Conservation (phyloP, 2,888 invertebrate genomes). For the Podabrus alpinus region DNA sequence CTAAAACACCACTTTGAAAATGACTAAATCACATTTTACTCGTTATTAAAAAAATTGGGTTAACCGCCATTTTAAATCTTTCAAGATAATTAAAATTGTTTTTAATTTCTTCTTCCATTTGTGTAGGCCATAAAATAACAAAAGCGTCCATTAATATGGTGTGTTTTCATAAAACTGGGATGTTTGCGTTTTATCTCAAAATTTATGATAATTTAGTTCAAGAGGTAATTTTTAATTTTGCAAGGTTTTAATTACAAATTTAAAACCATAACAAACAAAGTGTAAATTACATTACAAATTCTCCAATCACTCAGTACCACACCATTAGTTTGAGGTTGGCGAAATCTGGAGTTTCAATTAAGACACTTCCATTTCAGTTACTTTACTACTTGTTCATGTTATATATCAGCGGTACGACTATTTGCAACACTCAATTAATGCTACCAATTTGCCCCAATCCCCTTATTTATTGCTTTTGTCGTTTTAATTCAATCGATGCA, state of each 20-base stretch:
- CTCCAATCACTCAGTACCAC: conserved; percentile 16
- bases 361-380: conserved; percentile 24
- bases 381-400: conserved; percentile 19
- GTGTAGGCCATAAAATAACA: conserved; percentile 5
- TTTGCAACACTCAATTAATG: conserved; percentile 22
- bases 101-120: conserved; percentile 2
- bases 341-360: conserved; percentile 26
- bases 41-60: neutral
- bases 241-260: neutral
- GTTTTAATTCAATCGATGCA: conserved; percentile 1
- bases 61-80: neutral
- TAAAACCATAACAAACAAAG: neutral
- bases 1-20: neutral
- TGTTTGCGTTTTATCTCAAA: neutral
- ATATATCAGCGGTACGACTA: conserved; percentile 22
- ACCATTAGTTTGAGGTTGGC: conserved; percentile 18
- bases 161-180: conserved; percentile 1
- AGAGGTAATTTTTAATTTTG: neutral
- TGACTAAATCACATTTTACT: neutral
- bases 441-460: conserved; percentile 18
- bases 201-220: neutral
- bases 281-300: conserved; percentile 10
- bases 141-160: conserved; percentile 1
- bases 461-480: conserved; percentile 4
- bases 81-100: conserved; percentile 7